phyloP scores from a whole-genome alignment of 2,797 vertebrate species.

The Myoxocephalus aenaeus region DNA sequence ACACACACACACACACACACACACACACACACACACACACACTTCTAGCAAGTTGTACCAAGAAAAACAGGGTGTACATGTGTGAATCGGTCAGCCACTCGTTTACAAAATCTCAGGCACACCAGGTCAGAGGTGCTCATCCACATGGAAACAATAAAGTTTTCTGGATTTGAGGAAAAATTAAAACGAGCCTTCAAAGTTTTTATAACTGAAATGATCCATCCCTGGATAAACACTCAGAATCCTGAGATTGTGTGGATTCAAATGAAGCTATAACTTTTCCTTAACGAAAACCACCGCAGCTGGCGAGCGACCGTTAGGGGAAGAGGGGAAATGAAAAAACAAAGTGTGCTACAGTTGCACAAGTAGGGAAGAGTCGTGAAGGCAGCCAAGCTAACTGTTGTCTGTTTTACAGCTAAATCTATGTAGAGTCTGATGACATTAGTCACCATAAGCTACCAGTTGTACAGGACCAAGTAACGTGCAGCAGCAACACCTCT shows the following conservation, averaged over 20 bases:
- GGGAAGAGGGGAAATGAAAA: neutral
- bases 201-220: neutral
- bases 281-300: neutral
- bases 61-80: slow-evolving; percentile 18
- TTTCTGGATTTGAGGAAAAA: too few relatives aligned
- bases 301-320: neutral
- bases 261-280: neutral
- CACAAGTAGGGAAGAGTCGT: too few relatives aligned
- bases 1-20: slow-evolving; percentile 1
- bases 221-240: neutral
- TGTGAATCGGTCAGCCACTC: slow-evolving; percentile 14
- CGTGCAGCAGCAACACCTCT: neutral
- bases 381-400: too few relatives aligned
- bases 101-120: neutral
- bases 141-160: neutral
- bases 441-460: neutral
- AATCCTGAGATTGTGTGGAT: neutral
- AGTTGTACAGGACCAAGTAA: neutral
- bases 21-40: slow-evolving; percentile 11
- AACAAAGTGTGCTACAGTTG: neutral
- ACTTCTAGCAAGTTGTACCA: slow-evolving; percentile 14
- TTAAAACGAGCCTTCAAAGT: neutral
- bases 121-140: neutral
- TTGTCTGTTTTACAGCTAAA: too few relatives aligned
- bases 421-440: too few relatives aligned